Conservation (phyloP, 2,113 vertebrate genomes). For the Engystomops pustulosus region DNA sequence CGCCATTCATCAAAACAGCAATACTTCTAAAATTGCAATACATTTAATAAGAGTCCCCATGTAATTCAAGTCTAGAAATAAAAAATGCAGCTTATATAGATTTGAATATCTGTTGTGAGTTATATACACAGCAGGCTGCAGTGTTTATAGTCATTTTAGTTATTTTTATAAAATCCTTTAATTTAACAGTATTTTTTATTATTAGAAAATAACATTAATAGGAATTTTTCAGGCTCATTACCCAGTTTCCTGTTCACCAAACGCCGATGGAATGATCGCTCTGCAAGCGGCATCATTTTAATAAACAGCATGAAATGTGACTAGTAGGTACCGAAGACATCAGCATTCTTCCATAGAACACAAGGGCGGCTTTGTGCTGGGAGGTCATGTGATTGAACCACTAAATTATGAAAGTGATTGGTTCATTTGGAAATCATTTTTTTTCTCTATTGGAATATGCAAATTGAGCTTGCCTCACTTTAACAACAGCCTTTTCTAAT, state of each 20-base stretch:
- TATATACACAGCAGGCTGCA: background rate
- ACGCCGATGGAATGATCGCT: slow-evolving; percentile 1
- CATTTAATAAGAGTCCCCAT: background rate
- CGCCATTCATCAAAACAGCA: background rate
- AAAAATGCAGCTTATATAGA: background rate
- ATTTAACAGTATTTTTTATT: slow-evolving; percentile 7
- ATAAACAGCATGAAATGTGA: slow-evolving; percentile 33
- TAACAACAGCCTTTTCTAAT: slow-evolving; percentile 18
- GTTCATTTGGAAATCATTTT: slow-evolving; percentile 2
- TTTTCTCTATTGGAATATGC: slow-evolving; percentile 31
- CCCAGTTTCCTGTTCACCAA: slow-evolving; percentile 15
- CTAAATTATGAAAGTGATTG: slow-evolving; percentile 2
- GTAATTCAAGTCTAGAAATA: background rate
- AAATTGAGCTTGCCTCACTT: slow-evolving; percentile 27
- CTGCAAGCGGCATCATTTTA: slow-evolving; percentile 17
- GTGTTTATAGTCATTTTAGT: slow-evolving; percentile 33
- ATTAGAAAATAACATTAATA: slow-evolving; percentile 24
- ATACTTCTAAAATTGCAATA: background rate
- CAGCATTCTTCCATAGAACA: background rate
- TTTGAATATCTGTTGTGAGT: background rate
- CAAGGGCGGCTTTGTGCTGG: background rate
- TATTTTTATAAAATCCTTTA: slow-evolving; percentile 28
- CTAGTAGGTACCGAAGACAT: background rate
- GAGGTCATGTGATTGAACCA: slow-evolving; percentile 2
- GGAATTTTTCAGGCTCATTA: slow-evolving; percentile 51